Conservation (phyloP, 2,113 vertebrate species). For the Pituophis catenifer region DNA sequence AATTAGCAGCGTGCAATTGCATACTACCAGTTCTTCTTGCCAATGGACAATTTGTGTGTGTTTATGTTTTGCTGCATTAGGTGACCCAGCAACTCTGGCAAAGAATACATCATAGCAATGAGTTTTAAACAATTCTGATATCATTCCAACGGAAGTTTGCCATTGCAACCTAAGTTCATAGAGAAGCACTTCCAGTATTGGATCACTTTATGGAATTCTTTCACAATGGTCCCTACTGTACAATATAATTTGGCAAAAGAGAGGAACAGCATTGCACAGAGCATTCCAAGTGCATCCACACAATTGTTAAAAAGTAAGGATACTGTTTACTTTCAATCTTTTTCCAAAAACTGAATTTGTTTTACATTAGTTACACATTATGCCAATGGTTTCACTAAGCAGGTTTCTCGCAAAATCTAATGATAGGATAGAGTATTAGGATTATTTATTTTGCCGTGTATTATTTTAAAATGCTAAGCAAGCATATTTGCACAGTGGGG, state of each 20-base stretch:
- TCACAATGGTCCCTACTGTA: background rate
- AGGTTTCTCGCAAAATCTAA: background rate
- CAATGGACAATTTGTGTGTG: background rate
- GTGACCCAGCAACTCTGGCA: background rate
- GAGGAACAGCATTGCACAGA: background rate
- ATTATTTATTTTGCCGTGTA: background rate
- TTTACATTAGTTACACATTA: background rate
- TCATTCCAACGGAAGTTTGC: background rate
- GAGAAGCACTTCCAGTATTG: background rate
- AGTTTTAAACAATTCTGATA: background rate
- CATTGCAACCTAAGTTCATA: background rate
- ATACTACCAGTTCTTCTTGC: background rate
- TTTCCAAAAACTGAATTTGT: background rate
- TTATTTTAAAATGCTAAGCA: background rate
- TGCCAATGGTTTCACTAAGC: background rate
- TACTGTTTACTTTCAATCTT: background rate
- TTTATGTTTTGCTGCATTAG: background rate
- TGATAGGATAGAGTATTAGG: background rate
- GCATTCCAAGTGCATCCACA: background rate
- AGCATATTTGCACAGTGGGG: background rate
- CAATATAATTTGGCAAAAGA: background rate
- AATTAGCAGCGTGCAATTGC: background rate
- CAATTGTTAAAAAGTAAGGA: background rate
- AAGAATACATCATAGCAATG: background rate
- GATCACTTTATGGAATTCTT: background rate